A percentile compares a stretch with the other conserved stretches of the same genome.
Evolutionary conservation across 1,140 invertebrate species (phyloP).

Genomic region (Magallana gigas): DNA sequence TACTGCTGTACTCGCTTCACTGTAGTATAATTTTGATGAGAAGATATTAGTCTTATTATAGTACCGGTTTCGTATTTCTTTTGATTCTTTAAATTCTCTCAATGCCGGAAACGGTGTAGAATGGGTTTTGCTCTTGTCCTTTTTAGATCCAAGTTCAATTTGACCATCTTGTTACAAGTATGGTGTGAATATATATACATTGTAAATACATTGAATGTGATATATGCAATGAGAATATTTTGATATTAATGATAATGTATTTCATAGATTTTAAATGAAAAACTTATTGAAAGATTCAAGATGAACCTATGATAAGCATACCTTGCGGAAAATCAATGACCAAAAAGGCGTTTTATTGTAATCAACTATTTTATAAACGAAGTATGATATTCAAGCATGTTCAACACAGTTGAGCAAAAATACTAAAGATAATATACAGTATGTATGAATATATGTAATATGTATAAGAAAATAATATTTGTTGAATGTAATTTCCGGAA

Average conservation of each 20-base stretch:
- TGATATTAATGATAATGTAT: not conserved
- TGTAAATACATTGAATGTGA: not conserved
- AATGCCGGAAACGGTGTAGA: no score
- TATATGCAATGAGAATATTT: not conserved
- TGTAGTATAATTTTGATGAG: no score
- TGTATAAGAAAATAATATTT: constrained; percentile 45
- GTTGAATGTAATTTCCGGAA: constrained; percentile 50
- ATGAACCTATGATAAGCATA: not conserved
- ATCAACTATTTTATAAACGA: constrained; percentile 37
- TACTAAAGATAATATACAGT: not conserved
- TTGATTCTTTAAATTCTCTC: no score
- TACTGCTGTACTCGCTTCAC: no score
- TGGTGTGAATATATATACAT: not conserved
- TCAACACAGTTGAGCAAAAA: constrained; percentile 24
- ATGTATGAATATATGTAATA: constrained; percentile 29
- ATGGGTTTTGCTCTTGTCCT: no score
- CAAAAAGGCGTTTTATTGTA: constrained; percentile 11
- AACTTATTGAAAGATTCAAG: not conserved
- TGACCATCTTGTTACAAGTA: not conserved
- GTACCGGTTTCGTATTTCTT: no score
- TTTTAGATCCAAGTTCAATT: no score
- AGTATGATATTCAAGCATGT: constrained; percentile 25
- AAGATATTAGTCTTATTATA: no score
- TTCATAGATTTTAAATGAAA: not conserved
- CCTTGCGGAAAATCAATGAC: not conserved